Evolutionary conservation across 2,888 invertebrate genomes (phyloP), one percentile per base, ranked within the genome.

Genomic region (Morpho achilles): DNA sequence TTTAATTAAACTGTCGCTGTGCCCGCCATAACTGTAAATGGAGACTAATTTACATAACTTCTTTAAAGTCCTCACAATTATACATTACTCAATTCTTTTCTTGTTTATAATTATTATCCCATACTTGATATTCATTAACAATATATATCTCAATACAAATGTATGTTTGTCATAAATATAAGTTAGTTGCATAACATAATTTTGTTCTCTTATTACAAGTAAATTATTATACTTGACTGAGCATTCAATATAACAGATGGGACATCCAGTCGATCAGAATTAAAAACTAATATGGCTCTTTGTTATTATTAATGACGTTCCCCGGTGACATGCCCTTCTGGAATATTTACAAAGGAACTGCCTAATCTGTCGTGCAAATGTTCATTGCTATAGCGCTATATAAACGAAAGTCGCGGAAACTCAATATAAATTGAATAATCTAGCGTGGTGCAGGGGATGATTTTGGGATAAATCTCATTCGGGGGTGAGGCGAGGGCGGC

Each of bases 381-480:
- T 80, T 82, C 80, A 74, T 72, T 67, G 63, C 74, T 58, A 49
- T 59, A 61, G 70, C 72, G 73, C 87, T 84, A 84, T 86, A 82
- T 77, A 76, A 83, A 83, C 82, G 79, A 84, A 81, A 87, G 86
- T 85, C 83, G 83, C 86, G 88, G 86, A 89, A 89, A 90, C 87
- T 84, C 85, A 88, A 88, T 89, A 88, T 87, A 89, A 89, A 88
- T 87, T 85, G 87, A 80, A 88, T 89, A 87, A 89, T 85, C 82
- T 79, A 83, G 80, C 85, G 76, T 79, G 75, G 77, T 79, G 79
- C 77, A 79, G 85, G 89, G 87, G 84, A 81, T 76, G 79, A 32
- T 84, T 87, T 85, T 75, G 83, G 82, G 82, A 87, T 87, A 85
- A 86, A 87, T 87, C 84, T 87, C 80, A 82, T 87, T 87, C 81